phyloP scores from a whole-genome alignment of 2,113 vertebrate genomes.

The Scatophagus argus region DNA sequence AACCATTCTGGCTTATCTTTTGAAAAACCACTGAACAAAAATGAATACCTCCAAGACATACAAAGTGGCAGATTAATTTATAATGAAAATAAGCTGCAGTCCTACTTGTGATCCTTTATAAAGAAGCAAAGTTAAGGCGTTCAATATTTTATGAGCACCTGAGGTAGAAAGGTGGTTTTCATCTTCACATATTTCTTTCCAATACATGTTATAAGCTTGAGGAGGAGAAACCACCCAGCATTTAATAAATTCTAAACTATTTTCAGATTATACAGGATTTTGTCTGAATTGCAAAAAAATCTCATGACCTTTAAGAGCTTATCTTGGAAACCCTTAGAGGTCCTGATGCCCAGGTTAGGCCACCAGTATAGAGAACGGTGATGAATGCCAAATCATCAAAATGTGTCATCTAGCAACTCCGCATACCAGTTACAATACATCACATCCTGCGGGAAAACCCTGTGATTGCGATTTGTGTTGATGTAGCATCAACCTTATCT shows the following conservation, averaged over 20 bases:
- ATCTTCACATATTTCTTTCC: neutral
- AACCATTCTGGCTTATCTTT: too few species aligned
- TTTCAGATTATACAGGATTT: neutral
- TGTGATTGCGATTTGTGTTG: neutral
- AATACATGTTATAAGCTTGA: neutral
- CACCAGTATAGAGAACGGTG: too few species aligned
- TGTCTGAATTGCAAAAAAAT: neutral
- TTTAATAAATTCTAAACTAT: neutral
- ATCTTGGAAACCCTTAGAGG: neutral
- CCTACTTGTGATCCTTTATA: neutral
- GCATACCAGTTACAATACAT: slow-evolving; percentile 1
- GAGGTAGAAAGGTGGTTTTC: neutral
- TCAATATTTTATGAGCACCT: neutral
- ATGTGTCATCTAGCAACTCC: neutral
- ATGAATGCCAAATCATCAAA: neutral
- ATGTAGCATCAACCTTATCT: neutral
- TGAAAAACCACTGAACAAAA: neutral
- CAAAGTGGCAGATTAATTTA: neutral
- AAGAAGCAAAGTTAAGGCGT: neutral
- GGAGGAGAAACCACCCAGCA: neutral
- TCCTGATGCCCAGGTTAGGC: too few species aligned
- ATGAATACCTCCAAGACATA: neutral
- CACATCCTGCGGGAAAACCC: slow-evolving; percentile 43
- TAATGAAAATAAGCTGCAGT: neutral
- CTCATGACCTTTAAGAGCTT: neutral